These are phyloP conservation scores for Uria aalge DNA, from an alignment of 2,113 vertebrate genomes.

Conservation along the genomic window DNA sequence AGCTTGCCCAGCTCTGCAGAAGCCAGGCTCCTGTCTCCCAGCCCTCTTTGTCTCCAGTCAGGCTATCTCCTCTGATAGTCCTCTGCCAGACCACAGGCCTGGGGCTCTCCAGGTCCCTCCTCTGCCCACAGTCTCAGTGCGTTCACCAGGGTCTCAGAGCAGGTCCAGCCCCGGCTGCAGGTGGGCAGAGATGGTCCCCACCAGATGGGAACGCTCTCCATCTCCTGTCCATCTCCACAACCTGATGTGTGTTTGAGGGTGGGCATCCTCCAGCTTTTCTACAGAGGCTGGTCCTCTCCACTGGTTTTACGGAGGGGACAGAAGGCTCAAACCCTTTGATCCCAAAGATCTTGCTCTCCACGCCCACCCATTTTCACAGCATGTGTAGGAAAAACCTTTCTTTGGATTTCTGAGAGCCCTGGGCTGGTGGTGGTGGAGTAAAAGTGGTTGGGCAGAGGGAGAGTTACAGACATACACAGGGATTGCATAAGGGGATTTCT, in stretches of 20 bases:
- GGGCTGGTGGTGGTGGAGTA: background rate
- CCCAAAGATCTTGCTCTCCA: background rate
- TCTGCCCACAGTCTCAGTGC: background rate
- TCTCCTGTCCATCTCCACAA: background rate
- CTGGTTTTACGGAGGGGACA: background rate
- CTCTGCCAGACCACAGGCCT: background rate
- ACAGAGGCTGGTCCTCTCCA: background rate
- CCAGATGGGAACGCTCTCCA: background rate
- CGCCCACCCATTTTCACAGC: background rate
- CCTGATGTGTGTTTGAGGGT: background rate
- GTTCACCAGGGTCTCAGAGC: background rate
- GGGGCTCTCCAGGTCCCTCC: background rate
- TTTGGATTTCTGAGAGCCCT: background rate
- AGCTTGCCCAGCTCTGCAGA: slow-evolving; percentile 20
- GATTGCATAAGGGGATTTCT: background rate
- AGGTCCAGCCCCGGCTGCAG: background rate
- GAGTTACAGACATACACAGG: background rate
- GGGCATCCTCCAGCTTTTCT: background rate
- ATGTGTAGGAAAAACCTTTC: background rate
- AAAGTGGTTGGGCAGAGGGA: background rate
- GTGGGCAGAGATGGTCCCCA: background rate
- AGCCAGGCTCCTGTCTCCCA: background rate
- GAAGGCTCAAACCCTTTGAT: background rate
- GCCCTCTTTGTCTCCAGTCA: background rate
- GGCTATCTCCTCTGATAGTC: background rate